Evolutionary conservation across 2,888 invertebrate genomes (phyloP).

Genomic region (Drosophila austrosaltans): DNA sequence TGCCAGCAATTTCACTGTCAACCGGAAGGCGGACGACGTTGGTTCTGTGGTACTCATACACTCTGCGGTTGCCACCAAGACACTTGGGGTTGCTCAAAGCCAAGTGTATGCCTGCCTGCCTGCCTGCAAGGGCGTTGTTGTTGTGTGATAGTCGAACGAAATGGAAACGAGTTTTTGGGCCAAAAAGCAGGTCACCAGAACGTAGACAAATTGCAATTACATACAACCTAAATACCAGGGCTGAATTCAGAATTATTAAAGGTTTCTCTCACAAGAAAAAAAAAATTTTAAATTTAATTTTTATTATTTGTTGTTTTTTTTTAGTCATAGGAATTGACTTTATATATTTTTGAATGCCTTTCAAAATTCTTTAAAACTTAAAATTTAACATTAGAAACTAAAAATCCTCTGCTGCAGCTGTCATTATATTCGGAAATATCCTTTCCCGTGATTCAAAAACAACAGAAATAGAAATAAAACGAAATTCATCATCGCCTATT

Average conservation of each 20-base stretch:
- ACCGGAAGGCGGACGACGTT: constrained; percentile 29
- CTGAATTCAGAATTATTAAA: neutral
- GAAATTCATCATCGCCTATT: no score
- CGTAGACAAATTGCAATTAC: constrained; percentile 46
- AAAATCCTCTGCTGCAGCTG: no score
- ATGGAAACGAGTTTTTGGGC: constrained; percentile 74
- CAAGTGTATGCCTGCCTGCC: constrained; percentile 43
- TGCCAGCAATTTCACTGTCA: constrained; percentile 81
- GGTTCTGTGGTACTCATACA: neutral
- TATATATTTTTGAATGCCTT: no score
- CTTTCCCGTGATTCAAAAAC: no score
- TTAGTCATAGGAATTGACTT: no score
- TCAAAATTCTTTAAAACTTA: no score
- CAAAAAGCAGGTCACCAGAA: constrained; percentile 81
- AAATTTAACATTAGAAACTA: no score
- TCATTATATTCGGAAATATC: no score
- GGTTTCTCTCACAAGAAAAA: neutral
- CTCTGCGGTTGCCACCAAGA: neutral
- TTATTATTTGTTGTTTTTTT: no score
- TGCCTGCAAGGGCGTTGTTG: constrained; percentile 56
- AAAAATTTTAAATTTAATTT: no score
- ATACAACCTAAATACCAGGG: neutral
- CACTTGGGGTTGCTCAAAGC: constrained; percentile 27
- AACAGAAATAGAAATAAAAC: no score
- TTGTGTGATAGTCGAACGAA: constrained; percentile 35